Evolutionary conservation across 2,888 invertebrate genomes (phyloP).

Genomic region (Cybosia mesomella): DNA sequence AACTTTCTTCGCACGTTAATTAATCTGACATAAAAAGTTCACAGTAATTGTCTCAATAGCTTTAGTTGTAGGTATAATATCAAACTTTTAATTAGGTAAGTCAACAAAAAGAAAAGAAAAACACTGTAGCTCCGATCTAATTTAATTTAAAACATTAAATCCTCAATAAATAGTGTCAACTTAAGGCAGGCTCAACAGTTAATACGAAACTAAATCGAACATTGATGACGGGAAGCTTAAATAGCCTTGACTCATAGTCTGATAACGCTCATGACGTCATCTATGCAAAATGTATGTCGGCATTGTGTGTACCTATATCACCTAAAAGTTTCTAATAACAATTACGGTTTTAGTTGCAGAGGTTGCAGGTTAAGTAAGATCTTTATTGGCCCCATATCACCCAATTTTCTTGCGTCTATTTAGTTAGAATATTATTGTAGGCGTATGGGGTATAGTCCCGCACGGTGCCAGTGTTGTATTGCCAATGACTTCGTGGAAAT

Average conservation of each 20-base stretch:
- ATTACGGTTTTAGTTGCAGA: neutral
- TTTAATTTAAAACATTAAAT: neutral
- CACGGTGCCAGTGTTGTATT: neutral
- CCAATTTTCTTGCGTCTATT: too few species aligned
- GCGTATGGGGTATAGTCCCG: neutral
- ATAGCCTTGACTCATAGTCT: conserved; percentile 16
- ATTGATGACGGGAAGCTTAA: conserved; percentile 11
- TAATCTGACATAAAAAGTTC: neutral
- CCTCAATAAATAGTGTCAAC: neutral
- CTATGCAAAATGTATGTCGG: conserved; percentile 4
- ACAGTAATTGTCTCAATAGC: neutral
- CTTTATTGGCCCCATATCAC: too few species aligned
- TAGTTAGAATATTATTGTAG: too few species aligned
- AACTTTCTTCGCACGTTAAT: neutral
- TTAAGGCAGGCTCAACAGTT: conserved; percentile 8
- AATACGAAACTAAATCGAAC: conserved; percentile 14
- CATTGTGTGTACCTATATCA: conserved; percentile 2
- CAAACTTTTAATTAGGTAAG: too few species aligned
- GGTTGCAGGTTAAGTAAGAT: neutral
- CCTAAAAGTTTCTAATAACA: neutral
- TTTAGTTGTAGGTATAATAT: too few species aligned
- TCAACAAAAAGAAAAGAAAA: neutral
- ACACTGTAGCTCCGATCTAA: neutral
- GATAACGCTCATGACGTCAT: conserved; percentile 26
- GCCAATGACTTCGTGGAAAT: neutral